These are phyloP conservation scores for Omphaloscelis lunosa DNA, from an alignment of 2,888 invertebrate species.

Conservation along the genomic window DNA sequence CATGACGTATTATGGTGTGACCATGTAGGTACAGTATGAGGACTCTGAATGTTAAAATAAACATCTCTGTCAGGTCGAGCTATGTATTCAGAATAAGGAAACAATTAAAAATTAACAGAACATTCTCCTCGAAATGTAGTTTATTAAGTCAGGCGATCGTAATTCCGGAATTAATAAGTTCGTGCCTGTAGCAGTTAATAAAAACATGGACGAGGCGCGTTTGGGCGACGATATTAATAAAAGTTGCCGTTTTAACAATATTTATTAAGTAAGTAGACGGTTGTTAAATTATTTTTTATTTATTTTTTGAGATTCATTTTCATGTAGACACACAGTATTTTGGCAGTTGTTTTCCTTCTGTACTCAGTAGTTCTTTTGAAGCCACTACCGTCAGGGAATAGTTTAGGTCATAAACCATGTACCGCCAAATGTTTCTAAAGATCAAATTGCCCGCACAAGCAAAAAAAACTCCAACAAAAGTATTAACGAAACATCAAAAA, in stretches of 20 bases:
- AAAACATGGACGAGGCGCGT: conserved; percentile 30
- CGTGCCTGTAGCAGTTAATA: conserved; percentile 52
- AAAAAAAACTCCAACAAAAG: background rate
- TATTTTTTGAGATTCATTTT: background rate
- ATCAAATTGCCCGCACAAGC: background rate
- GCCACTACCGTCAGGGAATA: background rate
- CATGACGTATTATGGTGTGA: background rate
- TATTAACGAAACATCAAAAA: conserved; percentile 25
- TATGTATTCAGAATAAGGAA: conserved; percentile 13
- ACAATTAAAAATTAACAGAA: conserved; percentile 30
- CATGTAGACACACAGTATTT: no score
- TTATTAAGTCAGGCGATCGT: conserved; percentile 37
- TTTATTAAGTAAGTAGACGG: conserved; percentile 11
- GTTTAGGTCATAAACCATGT: background rate
- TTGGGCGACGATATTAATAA: conserved; percentile 13
- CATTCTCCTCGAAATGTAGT: conserved; percentile 25
- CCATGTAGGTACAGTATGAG: background rate
- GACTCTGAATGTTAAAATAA: background rate
- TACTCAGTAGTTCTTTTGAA: background rate
- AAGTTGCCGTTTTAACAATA: conserved; percentile 9
- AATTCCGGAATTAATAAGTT: conserved; percentile 46
- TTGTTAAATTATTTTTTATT: no score
- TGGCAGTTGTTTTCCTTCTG: no score
- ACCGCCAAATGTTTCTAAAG: background rate
- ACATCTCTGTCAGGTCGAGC: background rate